phyloP scores from a whole-genome alignment of 2,113 vertebrate genomes.

The Nannospalax galili region DNA sequence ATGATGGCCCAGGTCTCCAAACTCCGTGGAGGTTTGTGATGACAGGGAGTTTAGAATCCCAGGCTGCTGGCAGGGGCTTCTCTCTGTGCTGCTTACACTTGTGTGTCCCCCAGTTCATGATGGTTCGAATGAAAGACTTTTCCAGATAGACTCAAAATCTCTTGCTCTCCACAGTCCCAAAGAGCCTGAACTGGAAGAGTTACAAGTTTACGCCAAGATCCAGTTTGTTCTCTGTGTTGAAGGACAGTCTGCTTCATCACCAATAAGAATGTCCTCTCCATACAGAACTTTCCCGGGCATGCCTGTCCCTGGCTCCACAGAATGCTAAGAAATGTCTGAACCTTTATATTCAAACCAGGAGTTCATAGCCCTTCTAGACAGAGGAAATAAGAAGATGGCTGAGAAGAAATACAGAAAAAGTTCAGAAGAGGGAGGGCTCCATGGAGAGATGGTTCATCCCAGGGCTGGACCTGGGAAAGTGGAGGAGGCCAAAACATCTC shows the following conservation, averaged over 20 bases:
- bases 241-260: rapidly evolving
- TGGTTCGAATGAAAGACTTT: not conserved
- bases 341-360: not conserved
- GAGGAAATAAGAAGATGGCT: not conserved
- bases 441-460: not conserved
- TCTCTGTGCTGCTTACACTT: not conserved
- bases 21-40: not conserved
- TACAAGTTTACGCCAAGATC: not conserved
- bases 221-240: not conserved
- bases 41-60: not conserved
- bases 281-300: not conserved
- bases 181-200: not conserved
- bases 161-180: not conserved
- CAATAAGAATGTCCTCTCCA: not conserved
- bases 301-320: not conserved
- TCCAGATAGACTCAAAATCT: too few species aligned
- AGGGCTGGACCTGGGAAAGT: not conserved
- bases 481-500: not conserved
- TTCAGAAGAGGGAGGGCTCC: not conserved
- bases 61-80: not conserved
- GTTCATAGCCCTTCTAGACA: not conserved
- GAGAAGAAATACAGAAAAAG: not conserved
- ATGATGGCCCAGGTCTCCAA: too few species aligned
- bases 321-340: not conserved
- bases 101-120: not conserved